A percentile compares a stretch with the other conserved stretches of the same genome.
phyloP scores from a whole-genome alignment of 2,113 vertebrate genomes.

The Urocynchramus pylzowi region DNA sequence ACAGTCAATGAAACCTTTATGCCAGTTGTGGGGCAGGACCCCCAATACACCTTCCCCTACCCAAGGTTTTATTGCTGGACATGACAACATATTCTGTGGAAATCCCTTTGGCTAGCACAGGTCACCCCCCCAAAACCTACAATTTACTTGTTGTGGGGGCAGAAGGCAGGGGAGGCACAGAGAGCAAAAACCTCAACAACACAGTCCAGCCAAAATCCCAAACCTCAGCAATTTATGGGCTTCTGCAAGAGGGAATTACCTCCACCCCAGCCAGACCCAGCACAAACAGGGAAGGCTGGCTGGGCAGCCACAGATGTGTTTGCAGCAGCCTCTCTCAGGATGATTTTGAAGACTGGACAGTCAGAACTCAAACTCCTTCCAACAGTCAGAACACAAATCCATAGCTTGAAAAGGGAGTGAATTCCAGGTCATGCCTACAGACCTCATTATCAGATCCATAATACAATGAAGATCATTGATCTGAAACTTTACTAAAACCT shows the following conservation, averaged over 20 bases:
- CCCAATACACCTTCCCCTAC: background rate
- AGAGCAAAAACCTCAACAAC: background rate
- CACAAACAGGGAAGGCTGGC: too few species aligned
- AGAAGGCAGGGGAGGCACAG: too few species aligned
- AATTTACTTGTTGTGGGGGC: fast-evolving
- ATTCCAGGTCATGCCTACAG: background rate
- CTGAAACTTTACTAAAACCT: background rate
- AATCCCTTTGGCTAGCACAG: background rate
- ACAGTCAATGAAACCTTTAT: background rate
- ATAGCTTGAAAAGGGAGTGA: background rate
- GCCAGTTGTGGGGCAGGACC: background rate
- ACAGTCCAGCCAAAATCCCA: background rate
- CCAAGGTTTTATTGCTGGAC: background rate
- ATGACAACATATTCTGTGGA: background rate
- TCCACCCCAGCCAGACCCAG: background rate
- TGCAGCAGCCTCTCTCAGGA: background rate
- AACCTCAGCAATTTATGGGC: background rate
- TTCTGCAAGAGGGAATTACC: background rate
- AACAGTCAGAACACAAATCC: background rate
- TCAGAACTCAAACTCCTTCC: background rate
- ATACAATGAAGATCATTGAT: background rate
- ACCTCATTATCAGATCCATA: background rate
- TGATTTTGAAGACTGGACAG: background rate
- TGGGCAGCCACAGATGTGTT: background rate
- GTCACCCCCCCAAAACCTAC: background rate